These are phyloP conservation scores for Bilobella aurantiaca DNA, from an alignment of 1,140 invertebrate genomes.

Conservation along the genomic window DNA sequence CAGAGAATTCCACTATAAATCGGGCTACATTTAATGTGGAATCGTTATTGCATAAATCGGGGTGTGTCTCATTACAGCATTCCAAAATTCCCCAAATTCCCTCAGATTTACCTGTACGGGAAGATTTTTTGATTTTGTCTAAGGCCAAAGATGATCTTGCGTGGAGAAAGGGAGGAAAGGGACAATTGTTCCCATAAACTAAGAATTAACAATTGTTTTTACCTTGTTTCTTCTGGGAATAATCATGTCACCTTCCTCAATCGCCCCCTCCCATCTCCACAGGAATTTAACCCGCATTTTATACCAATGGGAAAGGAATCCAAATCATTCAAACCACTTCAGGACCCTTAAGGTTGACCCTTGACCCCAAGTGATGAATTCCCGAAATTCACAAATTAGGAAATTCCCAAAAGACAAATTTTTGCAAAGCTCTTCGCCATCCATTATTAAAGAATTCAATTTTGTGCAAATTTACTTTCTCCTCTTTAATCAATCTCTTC, in stretches of 20 bases:
- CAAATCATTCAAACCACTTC: background rate
- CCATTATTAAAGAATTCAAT: too few relatives aligned
- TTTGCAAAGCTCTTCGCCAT: too few relatives aligned
- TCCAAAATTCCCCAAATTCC: background rate
- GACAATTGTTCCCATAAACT: background rate
- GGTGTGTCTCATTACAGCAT: constrained; percentile 4
- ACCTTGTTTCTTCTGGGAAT: background rate
- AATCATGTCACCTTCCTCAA: constrained; percentile 1
- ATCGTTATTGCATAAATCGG: too few relatives aligned
- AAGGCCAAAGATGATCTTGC: background rate
- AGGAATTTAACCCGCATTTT: background rate
- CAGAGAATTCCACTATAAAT: too few relatives aligned
- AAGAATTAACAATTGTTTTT: background rate
- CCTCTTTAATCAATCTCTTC: background rate
- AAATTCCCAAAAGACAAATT: too few relatives aligned
- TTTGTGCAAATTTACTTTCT: background rate
- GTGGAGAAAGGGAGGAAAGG: background rate
- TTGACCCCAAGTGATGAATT: too few relatives aligned
- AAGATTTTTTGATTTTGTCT: too few relatives aligned
- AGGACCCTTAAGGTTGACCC: background rate
- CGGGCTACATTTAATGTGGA: too few relatives aligned
- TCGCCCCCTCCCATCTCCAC: background rate
- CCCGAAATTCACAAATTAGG: too few relatives aligned
- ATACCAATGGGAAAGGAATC: background rate
- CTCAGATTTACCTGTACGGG: too few relatives aligned